Base-by-base conservation (phyloP, 1,140 invertebrate genomes). In the Chymomyza costata region DNA sequence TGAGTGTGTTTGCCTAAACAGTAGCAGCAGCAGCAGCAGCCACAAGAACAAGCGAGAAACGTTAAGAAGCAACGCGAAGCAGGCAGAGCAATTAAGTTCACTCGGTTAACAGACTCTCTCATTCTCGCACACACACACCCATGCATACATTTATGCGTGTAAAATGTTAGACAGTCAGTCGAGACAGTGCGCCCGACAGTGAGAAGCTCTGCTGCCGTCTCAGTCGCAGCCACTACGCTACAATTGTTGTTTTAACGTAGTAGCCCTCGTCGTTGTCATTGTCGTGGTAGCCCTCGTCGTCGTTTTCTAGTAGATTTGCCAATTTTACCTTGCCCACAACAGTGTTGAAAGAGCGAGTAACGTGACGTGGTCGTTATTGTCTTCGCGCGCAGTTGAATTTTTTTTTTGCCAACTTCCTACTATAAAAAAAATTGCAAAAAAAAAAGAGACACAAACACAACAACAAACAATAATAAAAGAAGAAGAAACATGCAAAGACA, bases 281-380 rank as follows among this genome's bases (percentile, higher is more conserved):
- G 11, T 47, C 34, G 10, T 41, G 48, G n/a, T n/a, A n/a, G n/a
- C n/a, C n/a, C 10, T 44, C 50, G 34, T 53, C 57, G 44, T 53
- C 48, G 41, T 62, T 41, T 38, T 57, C 52, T 41, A 65, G 48
- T 59, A 60, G 67, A 55, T 67, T 78, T 80, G 73, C 73, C 73
- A 80, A 80, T 80, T 80, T 78, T 80, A 80, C 65, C 65, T 67
- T 67, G 63, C 46, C 66, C 60, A 43, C 55, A 67, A 59, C 71
- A 80, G 66, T 78, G 64, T 80, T 66, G 55, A 80, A 80, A 80
- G 73, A 80, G 73, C 73, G 67, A 80, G 73, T 56, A 80, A 80
- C 73, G 73, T 80, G 73, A 80, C 73, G 73, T 80, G 73, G 68
- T 57, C 45, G 47, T 62, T 67, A 50, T 78, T 62, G 66, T 61